Evolutionary conservation across 2,888 invertebrate genomes (phyloP), one percentile per base, ranked within the genome.

Genomic region (Dendrolimus pini): DNA sequence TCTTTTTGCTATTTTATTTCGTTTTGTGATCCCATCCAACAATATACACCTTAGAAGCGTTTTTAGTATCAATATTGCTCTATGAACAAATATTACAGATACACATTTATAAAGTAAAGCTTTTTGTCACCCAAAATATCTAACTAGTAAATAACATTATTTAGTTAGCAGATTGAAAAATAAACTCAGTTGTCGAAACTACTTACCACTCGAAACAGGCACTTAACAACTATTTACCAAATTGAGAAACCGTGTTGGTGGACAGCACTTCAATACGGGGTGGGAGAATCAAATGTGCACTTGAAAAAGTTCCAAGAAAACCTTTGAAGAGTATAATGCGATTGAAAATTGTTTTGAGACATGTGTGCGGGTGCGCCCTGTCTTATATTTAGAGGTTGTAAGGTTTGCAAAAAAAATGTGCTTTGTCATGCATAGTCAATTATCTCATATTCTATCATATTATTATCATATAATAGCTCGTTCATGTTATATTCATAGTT

Each of bases 201-300:
- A 54, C 58, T 56, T 59, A 59, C 52, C 55, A 55, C 52, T 55
- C 47, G 54, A 30, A 53, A 56, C 30, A 54, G 58, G 56, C 58
- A 59, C 58, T 59, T 54, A 64, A 64, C 65, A 79, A 78, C 82
- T 85, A 83, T 84, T 83, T 78, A 71, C 75, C 72, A 84, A 85
- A 85, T 85, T 83, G 84, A 82, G 80, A 81, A 84, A 80, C 70
- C 83, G 75, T 85, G 85, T 85, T 74, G 72, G 64, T 63, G 67
- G 72, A 67, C 69, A 65, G 66, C 72, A 65, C 83, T 82, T 65
- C 69, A 78, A 70, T 72, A 61, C 66, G 65, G 65, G 67, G 77
- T 77, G 74, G 78, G 78, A 82, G 82, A 83, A 82, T 83, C 80
- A 80, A 82, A 80, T 78, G 77, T 62, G 67, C 75, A 67, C 77